phyloP scores from a whole-genome alignment of 2,797 vertebrate species.

The Benthosema pterotum region DNA sequence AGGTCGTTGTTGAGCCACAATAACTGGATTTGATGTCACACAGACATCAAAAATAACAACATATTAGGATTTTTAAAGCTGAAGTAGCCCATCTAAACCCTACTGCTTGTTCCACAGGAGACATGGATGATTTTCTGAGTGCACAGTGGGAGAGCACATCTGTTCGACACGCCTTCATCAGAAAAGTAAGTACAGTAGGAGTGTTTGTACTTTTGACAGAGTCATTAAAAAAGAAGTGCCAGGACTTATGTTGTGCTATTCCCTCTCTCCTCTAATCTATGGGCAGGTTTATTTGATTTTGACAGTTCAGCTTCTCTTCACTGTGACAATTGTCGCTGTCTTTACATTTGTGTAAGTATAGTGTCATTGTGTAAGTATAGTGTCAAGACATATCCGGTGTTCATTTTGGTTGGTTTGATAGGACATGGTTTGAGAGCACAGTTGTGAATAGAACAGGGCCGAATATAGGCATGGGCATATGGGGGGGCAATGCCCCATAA shows the following conservation, averaged over 20 bases:
- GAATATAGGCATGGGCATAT: too few species aligned
- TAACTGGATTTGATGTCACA: too few species aligned
- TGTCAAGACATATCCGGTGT: too few species aligned
- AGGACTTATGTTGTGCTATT: background rate
- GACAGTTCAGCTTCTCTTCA: constrained; percentile 87
- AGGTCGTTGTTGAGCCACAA: constrained; percentile 47
- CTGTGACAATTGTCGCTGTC: constrained; percentile 84
- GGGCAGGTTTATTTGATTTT: constrained; percentile 91
- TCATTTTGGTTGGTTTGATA: too few species aligned
- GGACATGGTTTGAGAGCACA: too few species aligned
- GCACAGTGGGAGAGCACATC: constrained; percentile 84
- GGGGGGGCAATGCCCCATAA: too few species aligned
- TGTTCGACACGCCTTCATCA: constrained; percentile 89
- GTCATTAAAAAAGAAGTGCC: background rate
- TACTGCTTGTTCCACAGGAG: constrained; percentile 62
- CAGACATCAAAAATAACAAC: too few species aligned
- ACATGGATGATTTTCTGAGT: constrained; percentile 65
- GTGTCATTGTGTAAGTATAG: constrained; percentile 84
- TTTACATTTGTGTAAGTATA: constrained; percentile 92
- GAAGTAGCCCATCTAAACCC: background rate
- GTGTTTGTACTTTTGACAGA: background rate
- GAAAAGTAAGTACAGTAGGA: constrained; percentile 80
- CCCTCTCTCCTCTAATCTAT: constrained; percentile 33
- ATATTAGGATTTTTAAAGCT: background rate
- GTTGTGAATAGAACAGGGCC: too few species aligned